A percentile compares a stretch with the other conserved stretches of the same genome.
These are phyloP conservation scores for Cerceris ruficornis DNA, from an alignment of 2,888 invertebrate species.

Conservation along the genomic window DNA sequence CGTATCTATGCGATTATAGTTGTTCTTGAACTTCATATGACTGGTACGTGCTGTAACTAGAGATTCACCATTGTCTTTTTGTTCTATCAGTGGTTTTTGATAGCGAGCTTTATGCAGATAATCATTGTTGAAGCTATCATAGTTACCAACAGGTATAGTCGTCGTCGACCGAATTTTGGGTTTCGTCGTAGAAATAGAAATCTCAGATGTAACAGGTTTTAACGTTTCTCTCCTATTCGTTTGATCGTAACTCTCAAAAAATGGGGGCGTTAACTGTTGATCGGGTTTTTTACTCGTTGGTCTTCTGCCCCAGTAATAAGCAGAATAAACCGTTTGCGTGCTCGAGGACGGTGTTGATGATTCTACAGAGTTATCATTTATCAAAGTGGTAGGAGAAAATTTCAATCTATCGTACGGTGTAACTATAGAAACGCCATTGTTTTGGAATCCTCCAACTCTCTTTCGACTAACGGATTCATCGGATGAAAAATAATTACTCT, in stretches of 20 bases:
- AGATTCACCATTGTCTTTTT: constrained; percentile 58
- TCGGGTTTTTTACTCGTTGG: constrained; percentile 46
- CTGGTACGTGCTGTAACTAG: constrained; percentile 71
- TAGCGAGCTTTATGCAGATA: constrained; percentile 74
- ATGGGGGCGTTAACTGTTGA: constrained; percentile 55
- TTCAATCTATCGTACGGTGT: constrained; percentile 82
- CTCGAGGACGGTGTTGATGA: constrained; percentile 77
- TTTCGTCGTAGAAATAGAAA: constrained; percentile 1
- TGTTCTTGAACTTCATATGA: constrained; percentile 70
- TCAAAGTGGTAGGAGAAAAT: constrained; percentile 81
- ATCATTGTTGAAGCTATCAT: constrained; percentile 50
- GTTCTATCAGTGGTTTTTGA: constrained; percentile 66
- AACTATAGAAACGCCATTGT: constrained; percentile 80
- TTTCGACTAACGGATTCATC: constrained; percentile 66
- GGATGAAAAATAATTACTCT: constrained; percentile 77
- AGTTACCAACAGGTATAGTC: background rate
- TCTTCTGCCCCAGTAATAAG: constrained; percentile 29
- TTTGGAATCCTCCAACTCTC: constrained; percentile 79
- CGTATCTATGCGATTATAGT: constrained; percentile 45
- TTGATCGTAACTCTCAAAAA: constrained; percentile 37
- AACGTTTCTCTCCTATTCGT: background rate
- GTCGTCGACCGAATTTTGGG: constrained; percentile 34
- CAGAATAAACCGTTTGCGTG: constrained; percentile 19
- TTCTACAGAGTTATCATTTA: constrained; percentile 75
- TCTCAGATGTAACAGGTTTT: constrained; percentile 2